Base-by-base conservation (phyloP, 2,888 invertebrate genomes). In the Apodemia mormo region DNA sequence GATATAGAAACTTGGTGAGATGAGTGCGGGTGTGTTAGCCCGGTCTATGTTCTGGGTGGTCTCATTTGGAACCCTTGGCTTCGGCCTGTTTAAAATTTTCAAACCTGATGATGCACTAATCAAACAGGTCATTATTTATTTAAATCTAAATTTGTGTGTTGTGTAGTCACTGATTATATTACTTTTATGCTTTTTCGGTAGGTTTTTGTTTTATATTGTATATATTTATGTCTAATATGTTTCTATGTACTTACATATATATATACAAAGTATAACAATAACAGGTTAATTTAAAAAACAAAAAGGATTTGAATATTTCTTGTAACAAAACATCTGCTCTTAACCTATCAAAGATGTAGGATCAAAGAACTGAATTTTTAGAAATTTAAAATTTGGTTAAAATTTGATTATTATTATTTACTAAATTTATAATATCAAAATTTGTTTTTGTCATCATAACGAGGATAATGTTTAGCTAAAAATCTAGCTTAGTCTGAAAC, bases 51-150 rank as follows among this genome's bases (percentile, higher is more conserved):
- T 95, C 84, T 95, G 95, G 94, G 87, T 96, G 83, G 82, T 93
- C 80, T 93, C 94, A 73, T 94, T 94, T 78, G 94, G 94, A 81
- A 94, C 94, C 76, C 74, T 95, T 73, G 95, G 95, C 77, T 96
- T 94, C 83, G 90, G 87, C 76, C 88, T 96, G 72, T 91, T 95
- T 87, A 82, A 92, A 81, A 80, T 94, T 80, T 91, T 87, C 88
- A 92, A 92, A 92, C 93, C 93, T 86, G 84, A 88, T 89, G 92
- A 92, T 94, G 80, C 88, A 88, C 80, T 95, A 88, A 79, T 94
- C 85, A 82, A 93, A 92, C 80, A 93, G 93, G 93, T 93, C 89
- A 90, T 82, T 92, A 89, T 81, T 54, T 64, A 37, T 37, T 64
- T 64, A 37, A 64, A 64, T 64, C 61, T 37, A 74, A 78, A 76